A percentile compares a stretch with the other conserved stretches of the same genome.
These are phyloP conservation scores for Myotis vivesi DNA, from an alignment of 2,797 vertebrate genomes.

Conservation along the genomic window DNA sequence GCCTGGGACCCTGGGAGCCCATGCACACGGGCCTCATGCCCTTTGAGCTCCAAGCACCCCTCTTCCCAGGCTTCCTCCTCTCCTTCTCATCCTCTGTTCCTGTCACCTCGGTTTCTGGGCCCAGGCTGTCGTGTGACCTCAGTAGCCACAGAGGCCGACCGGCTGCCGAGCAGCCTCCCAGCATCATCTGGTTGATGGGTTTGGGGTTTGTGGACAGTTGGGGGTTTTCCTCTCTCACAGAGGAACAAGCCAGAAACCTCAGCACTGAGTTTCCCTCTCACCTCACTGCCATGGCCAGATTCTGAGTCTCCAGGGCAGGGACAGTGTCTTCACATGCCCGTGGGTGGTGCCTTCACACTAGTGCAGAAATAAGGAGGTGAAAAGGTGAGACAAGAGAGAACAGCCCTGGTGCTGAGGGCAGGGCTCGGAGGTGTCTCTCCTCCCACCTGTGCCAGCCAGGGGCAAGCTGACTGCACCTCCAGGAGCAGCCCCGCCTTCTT, in stretches of 20 bases:
- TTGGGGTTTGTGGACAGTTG: slow-evolving; percentile 33
- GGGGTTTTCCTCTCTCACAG: background rate
- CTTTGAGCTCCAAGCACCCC: background rate
- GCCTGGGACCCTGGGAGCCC: background rate
- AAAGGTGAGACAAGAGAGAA: background rate
- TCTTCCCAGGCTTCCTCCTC: background rate
- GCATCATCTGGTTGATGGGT: background rate
- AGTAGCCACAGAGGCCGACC: background rate
- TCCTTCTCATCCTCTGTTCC: background rate
- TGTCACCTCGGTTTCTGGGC: background rate
- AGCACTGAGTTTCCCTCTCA: slow-evolving; percentile 18
- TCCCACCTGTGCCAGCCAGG: background rate
- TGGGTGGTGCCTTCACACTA: background rate
- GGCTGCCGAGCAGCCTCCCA: background rate
- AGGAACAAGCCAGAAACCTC: slow-evolving; percentile 58
- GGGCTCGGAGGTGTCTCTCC: background rate
- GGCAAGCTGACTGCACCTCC: background rate
- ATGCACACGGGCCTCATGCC: accelerated
- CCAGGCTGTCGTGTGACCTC: background rate
- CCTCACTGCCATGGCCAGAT: background rate
- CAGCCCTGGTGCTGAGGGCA: background rate
- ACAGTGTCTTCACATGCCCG: background rate
- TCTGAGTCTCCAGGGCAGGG: slow-evolving; percentile 6
- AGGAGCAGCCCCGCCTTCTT: background rate
- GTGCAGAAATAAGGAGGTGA: background rate